These are phyloP conservation scores for Climacteris rufus DNA, from an alignment of 2,113 vertebrate genomes.

Conservation along the genomic window DNA sequence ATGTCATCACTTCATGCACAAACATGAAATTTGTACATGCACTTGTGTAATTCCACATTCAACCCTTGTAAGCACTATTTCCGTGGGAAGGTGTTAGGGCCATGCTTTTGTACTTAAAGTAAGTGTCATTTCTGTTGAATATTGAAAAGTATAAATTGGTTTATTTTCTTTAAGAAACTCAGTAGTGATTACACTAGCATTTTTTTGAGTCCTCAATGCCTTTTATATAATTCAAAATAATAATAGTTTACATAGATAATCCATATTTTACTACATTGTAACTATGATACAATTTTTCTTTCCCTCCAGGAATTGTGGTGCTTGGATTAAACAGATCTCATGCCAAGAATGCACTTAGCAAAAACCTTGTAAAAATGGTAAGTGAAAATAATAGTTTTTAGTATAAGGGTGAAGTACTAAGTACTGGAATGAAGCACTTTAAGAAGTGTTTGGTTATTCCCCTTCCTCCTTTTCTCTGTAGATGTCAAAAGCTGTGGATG, in stretches of 20 bases:
- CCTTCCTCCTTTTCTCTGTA: slow-evolving; percentile 66
- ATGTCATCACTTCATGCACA: background rate
- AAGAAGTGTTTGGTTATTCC: slow-evolving; percentile 42
- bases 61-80: background rate
- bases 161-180: background rate
- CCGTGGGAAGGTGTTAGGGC: background rate
- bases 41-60: background rate
- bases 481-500: slow-evolving; percentile 90
- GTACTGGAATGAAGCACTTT: background rate
- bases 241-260: background rate
- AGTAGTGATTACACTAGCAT: background rate
- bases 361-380: slow-evolving; percentile 91
- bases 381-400: slow-evolving; percentile 61
- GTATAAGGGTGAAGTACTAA: slow-evolving; percentile 1
- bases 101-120: background rate
- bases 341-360: slow-evolving; percentile 95
- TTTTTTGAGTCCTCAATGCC: background rate
- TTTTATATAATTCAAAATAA: background rate
- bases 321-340: slow-evolving; percentile 93
- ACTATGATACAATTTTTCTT: slow-evolving; percentile 8
- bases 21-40: background rate
- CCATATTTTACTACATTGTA: background rate
- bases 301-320: slow-evolving; percentile 88
- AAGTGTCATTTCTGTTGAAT: background rate
- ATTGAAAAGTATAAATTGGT: background rate